A percentile compares a stretch with the other conserved stretches of the same genome.
Evolutionary conservation across 2,113 vertebrate species (phyloP).

Genomic region (Astatoreochromis straeleni): DNA sequence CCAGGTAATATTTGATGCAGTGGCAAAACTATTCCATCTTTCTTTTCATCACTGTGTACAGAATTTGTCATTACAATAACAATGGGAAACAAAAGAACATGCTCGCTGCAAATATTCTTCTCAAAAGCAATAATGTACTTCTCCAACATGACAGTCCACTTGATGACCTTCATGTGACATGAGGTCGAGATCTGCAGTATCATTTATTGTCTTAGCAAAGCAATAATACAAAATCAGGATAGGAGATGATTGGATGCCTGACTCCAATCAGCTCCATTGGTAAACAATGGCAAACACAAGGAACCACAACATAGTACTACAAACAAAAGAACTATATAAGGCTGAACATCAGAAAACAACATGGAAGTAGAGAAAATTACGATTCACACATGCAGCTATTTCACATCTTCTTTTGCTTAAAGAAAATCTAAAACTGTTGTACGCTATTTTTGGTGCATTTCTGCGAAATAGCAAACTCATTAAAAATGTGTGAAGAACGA

Average conservation of each 20-base stretch:
- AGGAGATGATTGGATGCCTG: background rate
- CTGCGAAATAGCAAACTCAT: rapidly evolving
- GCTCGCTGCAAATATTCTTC: background rate
- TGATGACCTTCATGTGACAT: background rate
- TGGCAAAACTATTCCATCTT: background rate
- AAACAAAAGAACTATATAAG: background rate
- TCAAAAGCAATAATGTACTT: background rate
- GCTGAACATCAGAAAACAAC: background rate
- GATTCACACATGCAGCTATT: rapidly evolving
- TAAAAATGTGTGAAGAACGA: background rate
- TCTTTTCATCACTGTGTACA: background rate
- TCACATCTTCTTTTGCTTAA: background rate
- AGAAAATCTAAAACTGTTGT: background rate
- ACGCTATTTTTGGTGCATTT: background rate
- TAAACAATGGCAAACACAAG: background rate
- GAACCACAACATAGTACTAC: background rate
- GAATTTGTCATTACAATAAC: background rate
- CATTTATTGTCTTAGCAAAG: background rate
- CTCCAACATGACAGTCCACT: background rate
- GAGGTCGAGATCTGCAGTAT: background rate
- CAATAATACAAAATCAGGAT: rapidly evolving
- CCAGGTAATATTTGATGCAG: background rate
- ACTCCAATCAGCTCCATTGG: background rate
- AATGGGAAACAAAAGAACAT: background rate
- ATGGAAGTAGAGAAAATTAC: rapidly evolving